Base-by-base conservation (phyloP, 2,797 vertebrate species). In the Hydrolagus colliei region DNA sequence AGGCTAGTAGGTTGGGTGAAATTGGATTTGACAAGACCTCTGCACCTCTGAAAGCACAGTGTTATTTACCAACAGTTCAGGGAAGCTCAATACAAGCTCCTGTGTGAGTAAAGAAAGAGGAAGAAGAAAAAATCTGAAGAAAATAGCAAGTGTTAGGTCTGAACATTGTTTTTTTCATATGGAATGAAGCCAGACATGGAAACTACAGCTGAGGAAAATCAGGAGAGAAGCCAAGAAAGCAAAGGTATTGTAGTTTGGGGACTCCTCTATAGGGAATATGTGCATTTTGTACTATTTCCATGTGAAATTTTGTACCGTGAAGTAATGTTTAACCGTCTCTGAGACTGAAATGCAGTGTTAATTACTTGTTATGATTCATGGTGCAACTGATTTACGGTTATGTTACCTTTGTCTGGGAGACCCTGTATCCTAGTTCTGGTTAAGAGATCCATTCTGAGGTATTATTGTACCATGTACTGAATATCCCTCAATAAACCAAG, bases 101-200 rank as follows among this genome's bases (percentile, higher is more conserved):
- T 78, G 87, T 92, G 90, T 92, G 93, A 93, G 93, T 90, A 92
- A 90, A 88, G 93, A 92, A 90, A 88, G 93, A 91, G 88, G 72
- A 80, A 86, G 62, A 87, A 87, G 86, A 86, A 92, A 71, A 84
- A 88, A 90, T 90, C 93, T 91, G 91, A 92, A 93, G 91, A 93
- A 93, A 94, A 89, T 88, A 91, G 90, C 90, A 89, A 93, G 92
- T 92, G 91, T 93, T 94, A 92, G 92, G 90, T 86, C 88, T 93
- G 92, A 90, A 93, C 91, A 90, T 92, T 93, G 96, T 96, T 97
- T 96, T 95, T 96, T 94, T 94, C 95, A 93, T 93, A 96, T 95
- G 92, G 94, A 94, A 95, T 94, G 93, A 95, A 96, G 94, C 92
- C 95, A 95, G 93, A 95, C 95, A 98, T 98, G 96, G 96, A 97